Evolutionary conservation across 2,797 vertebrate species (phyloP).

Genomic region (Clarias pachynema): DNA sequence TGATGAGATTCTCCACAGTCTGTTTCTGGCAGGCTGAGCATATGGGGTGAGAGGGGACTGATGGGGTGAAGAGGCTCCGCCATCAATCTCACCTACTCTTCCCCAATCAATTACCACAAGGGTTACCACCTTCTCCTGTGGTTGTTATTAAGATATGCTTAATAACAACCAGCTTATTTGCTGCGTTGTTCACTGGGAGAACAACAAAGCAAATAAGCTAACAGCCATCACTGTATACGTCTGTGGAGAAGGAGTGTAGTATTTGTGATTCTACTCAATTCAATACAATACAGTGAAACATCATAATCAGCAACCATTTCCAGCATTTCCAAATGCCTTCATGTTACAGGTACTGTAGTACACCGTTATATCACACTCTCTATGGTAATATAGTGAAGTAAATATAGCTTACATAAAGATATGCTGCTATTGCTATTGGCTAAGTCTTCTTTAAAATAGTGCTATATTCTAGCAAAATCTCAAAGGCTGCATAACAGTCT

Average conservation of each 20-base stretch:
- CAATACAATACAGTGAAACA: background rate
- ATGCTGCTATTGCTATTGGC: background rate
- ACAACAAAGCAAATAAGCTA: background rate
- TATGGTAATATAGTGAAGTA: background rate
- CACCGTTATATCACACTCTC: background rate
- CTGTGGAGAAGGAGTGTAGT: background rate
- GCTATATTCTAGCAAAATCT: background rate
- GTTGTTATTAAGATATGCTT: slow-evolving; percentile 12
- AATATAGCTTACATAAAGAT: background rate
- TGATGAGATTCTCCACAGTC: slow-evolving; percentile 69
- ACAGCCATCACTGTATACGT: background rate
- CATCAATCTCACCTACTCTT: slow-evolving; percentile 39
- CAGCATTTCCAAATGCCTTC: background rate
- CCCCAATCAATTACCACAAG: slow-evolving; percentile 41
- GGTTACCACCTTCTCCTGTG: slow-evolving; percentile 25
- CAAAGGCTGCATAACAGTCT: slow-evolving; percentile 20
- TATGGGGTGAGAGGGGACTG: slow-evolving; percentile 55
- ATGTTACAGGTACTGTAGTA: background rate
- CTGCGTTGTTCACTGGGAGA: slow-evolving; percentile 3
- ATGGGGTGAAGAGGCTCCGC: slow-evolving; percentile 41
- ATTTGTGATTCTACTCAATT: slow-evolving; percentile 5
- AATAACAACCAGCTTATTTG: too few species aligned
- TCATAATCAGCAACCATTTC: background rate
- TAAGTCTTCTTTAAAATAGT: background rate
- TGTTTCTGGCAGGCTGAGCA: slow-evolving; percentile 65